phyloP scores from a whole-genome alignment of 2,113 vertebrate genomes.

The Chrysochloris asiatica region DNA sequence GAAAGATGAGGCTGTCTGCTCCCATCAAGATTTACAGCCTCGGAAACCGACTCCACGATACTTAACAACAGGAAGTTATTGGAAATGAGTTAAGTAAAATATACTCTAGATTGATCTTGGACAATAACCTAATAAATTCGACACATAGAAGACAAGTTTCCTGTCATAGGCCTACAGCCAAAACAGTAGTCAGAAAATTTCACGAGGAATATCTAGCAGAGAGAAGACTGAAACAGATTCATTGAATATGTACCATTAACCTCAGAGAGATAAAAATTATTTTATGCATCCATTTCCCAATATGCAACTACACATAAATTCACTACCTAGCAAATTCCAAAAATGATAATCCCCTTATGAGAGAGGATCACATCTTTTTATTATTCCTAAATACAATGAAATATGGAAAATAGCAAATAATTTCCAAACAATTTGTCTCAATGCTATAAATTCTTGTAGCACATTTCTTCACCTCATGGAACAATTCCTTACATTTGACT shows the following conservation, averaged over 20 bases:
- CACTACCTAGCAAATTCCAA: background rate
- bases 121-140: background rate
- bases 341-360: background rate
- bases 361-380: background rate
- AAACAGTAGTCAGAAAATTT: slow-evolving; percentile 30
- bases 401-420: background rate
- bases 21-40: too few species aligned
- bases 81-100: slow-evolving; percentile 7
- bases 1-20: too few species aligned
- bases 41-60: too few species aligned
- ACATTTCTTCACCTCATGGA: background rate
- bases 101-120: background rate
- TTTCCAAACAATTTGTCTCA: slow-evolving; percentile 17
- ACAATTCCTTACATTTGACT: background rate
- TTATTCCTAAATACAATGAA: background rate
- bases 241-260: background rate
- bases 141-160: background rate
- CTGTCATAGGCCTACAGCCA: background rate
- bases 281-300: background rate
- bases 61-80: slow-evolving; percentile 3
- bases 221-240: background rate
- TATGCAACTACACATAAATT: background rate
- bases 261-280: slow-evolving; percentile 21
- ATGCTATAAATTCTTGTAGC: background rate
- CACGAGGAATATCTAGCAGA: background rate